Evolutionary conservation across 2,797 vertebrate species (phyloP), one percentile per base, ranked within the genome.

Genomic region (Mormyrops boulengeri): DNA sequence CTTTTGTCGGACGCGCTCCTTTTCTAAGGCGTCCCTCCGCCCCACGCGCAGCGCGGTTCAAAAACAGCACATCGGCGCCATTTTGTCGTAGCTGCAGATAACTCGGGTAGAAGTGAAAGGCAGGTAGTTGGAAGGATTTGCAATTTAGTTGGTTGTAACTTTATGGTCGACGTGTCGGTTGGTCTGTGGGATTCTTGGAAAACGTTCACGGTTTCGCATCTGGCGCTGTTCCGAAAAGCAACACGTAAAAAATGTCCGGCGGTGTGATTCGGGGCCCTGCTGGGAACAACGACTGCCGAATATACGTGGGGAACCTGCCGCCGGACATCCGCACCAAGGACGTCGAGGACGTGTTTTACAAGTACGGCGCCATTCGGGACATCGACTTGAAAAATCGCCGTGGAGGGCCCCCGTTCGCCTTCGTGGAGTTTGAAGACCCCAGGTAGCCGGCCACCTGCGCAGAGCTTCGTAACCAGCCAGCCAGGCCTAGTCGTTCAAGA

Each of bases 281-380:
- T 14, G 98, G 98, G 84, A 99, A 97, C 91, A 99, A 99, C 94
- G 98, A 99, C 91, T 99, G 98, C 94, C 97, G 98, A 89, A 98
- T 99, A 88, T 99, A 99, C 88, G 98, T 99, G 90, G 98, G 98
- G 0, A 99, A 99, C 92, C 95, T 99, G 87, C 98, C 98, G 1
- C 98, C 98, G 1, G 98, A 99, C 82, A 99, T 99, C 92, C 97
- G 98, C 90, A 98, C 97, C 91, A 99, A 99, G 94, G 98, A 99
- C 95, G 97, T 99, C 0, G 98, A 99, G 95, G 98, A 99, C 93
- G 95, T 99, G 3, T 99, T 99, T 91, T 99, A 99, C 92, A 99
- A 99, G 91, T 99, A 99, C 90, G 98, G 98, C 73, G 95, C 97
- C 2, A 98, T 99, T 90, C 97, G 98, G 44, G 98, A 99, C 91